Evolutionary conservation across 2,113 vertebrate genomes (phyloP), one percentile per base, ranked within the genome.

Genomic region (Corythornis vintsioides): DNA sequence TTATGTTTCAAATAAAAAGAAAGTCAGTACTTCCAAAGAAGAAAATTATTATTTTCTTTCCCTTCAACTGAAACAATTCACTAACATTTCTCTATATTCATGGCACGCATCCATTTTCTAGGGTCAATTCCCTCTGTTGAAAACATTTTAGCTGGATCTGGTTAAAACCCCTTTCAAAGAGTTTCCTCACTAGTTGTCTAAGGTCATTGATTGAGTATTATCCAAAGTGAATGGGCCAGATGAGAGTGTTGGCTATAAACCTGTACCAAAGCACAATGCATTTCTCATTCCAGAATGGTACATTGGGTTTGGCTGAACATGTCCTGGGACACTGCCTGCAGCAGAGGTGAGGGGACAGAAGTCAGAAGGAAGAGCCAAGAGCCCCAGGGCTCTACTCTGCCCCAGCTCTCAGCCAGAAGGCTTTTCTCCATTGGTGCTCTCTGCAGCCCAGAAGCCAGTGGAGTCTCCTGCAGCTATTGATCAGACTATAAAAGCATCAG

Each of bases 241-340:
- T 4, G 22, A 79, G 15, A 1, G 0, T 8, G 6, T 38, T 15
- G 29, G 13, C 47, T 83, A 53, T 0, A 52, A 19, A 57, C 2
- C 9, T 21, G 15, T 6, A 64, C 11, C 33, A 45, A 81, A 64
- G 48, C 1, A 1, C 43, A 67, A 17, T 3, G 8, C 0, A 0
- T 33, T 76, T 67, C 48, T 66, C 59, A 42, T 31, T 64, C 31
- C 20, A 2, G 13, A 43, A 11, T 9, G 6, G 35, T 6, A 33
- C 38, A 38, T 40, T 11, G 18, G 5, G 20, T 35, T 31, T 59
- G 59, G 6, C 28, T 2, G 1, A 73, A 59, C 59, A 29, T 47
- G 59, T 55, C 70, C 78, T 17, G 28, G 42, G 48, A 22, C 21
- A 1, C 14, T 9, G 5, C 35, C 63, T 57, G 35, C 14, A 53